These are phyloP conservation scores for Corythornis madagascariensis DNA, from an alignment of 2,113 vertebrate genomes.

Conservation along the genomic window DNA sequence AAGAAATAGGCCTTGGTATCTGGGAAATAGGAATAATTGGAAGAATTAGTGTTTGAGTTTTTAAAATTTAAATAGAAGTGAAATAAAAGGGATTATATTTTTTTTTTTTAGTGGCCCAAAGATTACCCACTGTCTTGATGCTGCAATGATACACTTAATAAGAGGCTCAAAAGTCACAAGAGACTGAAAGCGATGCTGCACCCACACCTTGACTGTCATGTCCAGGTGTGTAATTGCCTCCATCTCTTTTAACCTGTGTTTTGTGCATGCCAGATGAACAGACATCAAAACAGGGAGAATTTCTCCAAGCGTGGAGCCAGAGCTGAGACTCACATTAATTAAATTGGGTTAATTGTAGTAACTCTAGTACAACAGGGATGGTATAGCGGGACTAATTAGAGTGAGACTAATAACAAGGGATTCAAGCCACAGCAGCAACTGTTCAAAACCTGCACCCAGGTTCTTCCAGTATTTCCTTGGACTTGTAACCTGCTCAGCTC, in stretches of 20 bases:
- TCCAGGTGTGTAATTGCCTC: background rate
- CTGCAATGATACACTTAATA: background rate
- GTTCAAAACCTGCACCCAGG: background rate
- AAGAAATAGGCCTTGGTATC: background rate
- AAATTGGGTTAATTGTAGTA: background rate
- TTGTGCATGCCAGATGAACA: background rate
- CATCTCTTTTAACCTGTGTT: background rate
- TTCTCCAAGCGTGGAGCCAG: background rate
- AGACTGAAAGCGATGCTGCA: background rate
- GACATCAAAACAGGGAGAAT: background rate
- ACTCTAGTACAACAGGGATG: background rate
- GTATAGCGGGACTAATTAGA: background rate
- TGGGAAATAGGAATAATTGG: background rate
- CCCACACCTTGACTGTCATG: accelerated
- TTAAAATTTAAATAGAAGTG: background rate
- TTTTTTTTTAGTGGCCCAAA: background rate
- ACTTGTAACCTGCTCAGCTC: background rate
- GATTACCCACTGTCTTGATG: background rate
- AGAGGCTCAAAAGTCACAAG: background rate
- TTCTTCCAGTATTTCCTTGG: background rate
- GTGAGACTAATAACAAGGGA: background rate
- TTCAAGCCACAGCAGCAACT: background rate
- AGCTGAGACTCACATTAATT: background rate
- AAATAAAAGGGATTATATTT: background rate
- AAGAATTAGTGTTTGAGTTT: background rate